Evolutionary conservation across 2,113 vertebrate species (phyloP).

Genomic region (Thymallus thymallus): DNA sequence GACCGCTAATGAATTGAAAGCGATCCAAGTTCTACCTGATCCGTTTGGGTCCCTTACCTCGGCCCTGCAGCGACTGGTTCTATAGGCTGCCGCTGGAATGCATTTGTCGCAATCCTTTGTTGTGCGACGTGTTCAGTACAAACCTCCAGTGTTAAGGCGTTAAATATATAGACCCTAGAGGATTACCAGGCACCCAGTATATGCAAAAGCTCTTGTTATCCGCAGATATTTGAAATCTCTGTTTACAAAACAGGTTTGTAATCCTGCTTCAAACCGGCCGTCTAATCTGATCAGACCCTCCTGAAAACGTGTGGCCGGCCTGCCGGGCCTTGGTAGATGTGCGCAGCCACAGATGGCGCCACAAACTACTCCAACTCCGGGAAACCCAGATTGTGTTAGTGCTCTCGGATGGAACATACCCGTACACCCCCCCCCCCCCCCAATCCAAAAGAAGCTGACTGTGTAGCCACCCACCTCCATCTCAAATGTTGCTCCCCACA

Average conservation of each 20-base stretch:
- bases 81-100: background rate
- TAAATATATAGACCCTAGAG: constrained; percentile 42
- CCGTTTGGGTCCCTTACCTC: background rate
- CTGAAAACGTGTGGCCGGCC: constrained; percentile 14
- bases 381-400: constrained; percentile 14
- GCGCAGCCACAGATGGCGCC: constrained; percentile 21
- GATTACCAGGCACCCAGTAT: constrained; percentile 35
- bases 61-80: background rate
- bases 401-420: background rate
- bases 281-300: constrained; percentile 41
- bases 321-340: constrained; percentile 13
- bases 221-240: constrained; percentile 37
- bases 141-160: constrained; percentile 29
- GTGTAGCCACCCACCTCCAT: background rate
- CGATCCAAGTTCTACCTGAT: constrained; percentile 9
- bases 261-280: constrained; percentile 34
- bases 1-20: constrained; percentile 10
- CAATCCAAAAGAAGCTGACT: background rate
- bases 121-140: background rate
- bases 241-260: constrained; percentile 45
- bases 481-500: background rate
- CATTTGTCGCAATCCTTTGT: background rate
- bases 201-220: constrained; percentile 38
- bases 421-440: background rate
- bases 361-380: constrained; percentile 13